Evolutionary conservation across 2,888 invertebrate genomes (phyloP).

Genomic region (Rhodophaea formosa): DNA sequence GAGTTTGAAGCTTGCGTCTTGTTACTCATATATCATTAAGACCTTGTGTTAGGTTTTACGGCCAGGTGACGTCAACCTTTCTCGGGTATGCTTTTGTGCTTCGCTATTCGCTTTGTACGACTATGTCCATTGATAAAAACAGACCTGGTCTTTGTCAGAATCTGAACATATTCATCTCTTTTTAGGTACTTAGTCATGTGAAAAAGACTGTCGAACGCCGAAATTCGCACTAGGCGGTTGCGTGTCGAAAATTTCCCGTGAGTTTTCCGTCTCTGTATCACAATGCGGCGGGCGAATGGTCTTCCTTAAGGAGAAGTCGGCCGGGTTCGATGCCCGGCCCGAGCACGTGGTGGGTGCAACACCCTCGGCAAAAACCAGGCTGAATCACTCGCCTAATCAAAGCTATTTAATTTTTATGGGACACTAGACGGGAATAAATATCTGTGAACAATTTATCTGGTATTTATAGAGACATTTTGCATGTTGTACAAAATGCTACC

Average conservation of each 20-base stretch:
- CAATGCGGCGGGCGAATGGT: constrained; percentile 52
- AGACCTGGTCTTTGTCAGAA: too few species aligned
- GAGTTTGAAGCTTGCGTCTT: too few species aligned
- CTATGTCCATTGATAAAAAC: too few species aligned
- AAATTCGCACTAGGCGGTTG: constrained; percentile 36
- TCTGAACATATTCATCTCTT: too few species aligned
- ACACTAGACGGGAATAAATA: constrained; percentile 7
- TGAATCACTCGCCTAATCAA: constrained; percentile 29
- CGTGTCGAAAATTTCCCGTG: constrained; percentile 1
- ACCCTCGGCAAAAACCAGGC: constrained; percentile 44
- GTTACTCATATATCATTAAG: too few species aligned
- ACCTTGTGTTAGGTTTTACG: too few species aligned
- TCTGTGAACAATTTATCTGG: not conserved
- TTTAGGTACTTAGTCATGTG: not conserved
- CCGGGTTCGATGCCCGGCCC: constrained; percentile 62
- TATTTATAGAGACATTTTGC: not conserved
- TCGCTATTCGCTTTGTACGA: too few species aligned
- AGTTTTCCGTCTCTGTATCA: constrained; percentile 23
- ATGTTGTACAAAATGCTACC: not conserved
- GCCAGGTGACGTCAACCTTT: too few species aligned
- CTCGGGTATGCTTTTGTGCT: too few species aligned
- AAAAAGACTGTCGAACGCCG: not conserved
- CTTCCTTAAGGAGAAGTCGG: constrained; percentile 57
- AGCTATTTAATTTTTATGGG: constrained; percentile 32
- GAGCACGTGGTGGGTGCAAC: constrained; percentile 65